These are phyloP conservation scores for Drosophila nigrodunni DNA, from an alignment of 1,140 invertebrate species.

Conservation along the genomic window DNA sequence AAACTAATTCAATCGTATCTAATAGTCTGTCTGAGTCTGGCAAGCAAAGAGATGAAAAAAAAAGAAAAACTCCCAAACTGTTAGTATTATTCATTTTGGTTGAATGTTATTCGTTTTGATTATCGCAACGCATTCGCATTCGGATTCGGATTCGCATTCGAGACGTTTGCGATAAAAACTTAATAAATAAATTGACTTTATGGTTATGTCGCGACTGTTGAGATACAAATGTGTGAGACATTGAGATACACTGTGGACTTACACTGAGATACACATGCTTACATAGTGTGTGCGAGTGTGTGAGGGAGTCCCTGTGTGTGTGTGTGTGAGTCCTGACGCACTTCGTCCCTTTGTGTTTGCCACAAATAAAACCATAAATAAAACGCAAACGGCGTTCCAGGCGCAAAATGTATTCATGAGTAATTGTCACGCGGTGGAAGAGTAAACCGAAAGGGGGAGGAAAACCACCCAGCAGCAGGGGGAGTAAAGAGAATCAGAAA, in stretches of 20 bases:
- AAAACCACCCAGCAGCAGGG: neutral
- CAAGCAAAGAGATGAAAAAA: neutral
- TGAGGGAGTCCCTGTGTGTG: conserved; percentile 13
- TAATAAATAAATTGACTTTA: conserved; percentile 81
- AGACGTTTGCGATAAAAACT: conserved; percentile 79
- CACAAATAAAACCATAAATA: conserved; percentile 84
- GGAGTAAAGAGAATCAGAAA: neutral
- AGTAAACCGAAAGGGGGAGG: neutral
- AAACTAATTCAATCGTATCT: conserved; percentile 21
- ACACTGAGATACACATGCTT: conserved; percentile 36
- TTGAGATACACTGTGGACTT: conserved; percentile 36
- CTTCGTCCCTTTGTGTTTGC: conserved; percentile 71
- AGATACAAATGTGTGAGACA: conserved; percentile 33
- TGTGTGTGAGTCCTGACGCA: conserved; percentile 26
- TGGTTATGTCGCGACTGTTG: conserved; percentile 65
- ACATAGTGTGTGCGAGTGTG: conserved; percentile 32
- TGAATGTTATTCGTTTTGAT: conserved; percentile 25
- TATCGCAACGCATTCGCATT: conserved; percentile 23
- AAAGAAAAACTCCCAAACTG: neutral
- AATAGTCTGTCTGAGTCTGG: conserved; percentile 15
- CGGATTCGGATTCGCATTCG: conserved; percentile 35
- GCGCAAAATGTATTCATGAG: conserved; percentile 83
- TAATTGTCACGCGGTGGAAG: conserved; percentile 72
- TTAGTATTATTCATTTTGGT: conserved; percentile 5
- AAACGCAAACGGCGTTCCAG: conserved; percentile 77